Conservation (phyloP, 2,797 vertebrate species). For the Molossus molossus region DNA sequence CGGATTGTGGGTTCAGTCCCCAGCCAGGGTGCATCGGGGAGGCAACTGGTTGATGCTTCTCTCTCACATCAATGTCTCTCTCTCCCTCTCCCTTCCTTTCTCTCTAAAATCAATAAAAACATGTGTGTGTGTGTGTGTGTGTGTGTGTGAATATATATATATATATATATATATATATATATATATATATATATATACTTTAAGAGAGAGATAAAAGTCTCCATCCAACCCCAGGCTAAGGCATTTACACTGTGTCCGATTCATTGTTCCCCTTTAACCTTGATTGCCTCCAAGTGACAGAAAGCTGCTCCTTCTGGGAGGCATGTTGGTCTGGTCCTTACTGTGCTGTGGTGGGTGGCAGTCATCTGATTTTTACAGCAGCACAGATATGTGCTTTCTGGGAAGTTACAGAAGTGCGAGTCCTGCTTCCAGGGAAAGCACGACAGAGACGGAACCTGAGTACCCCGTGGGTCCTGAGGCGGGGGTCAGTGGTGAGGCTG, state of each 20-base stretch:
- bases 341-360: rapidly evolving
- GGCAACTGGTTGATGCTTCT: background rate
- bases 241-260: too few relatives aligned
- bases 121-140: too few relatives aligned
- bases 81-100: too few relatives aligned
- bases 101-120: too few relatives aligned
- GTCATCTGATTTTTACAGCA: too few relatives aligned
- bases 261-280: background rate
- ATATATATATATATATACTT: too few relatives aligned
- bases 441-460: rapidly evolving
- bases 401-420: background rate
- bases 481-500: rapidly evolving
- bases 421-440: background rate
- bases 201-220: background rate
- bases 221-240: background rate
- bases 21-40: background rate
- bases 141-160: too few relatives aligned
- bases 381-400: background rate
- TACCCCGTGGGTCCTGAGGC: rapidly evolving
- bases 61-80: background rate
- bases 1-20: background rate
- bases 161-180: too few relatives aligned
- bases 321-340: background rate
- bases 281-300: background rate
- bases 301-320: background rate